Conservation (phyloP, 2,797 vertebrate genomes). For the Halcyon smyrnensis region DNA sequence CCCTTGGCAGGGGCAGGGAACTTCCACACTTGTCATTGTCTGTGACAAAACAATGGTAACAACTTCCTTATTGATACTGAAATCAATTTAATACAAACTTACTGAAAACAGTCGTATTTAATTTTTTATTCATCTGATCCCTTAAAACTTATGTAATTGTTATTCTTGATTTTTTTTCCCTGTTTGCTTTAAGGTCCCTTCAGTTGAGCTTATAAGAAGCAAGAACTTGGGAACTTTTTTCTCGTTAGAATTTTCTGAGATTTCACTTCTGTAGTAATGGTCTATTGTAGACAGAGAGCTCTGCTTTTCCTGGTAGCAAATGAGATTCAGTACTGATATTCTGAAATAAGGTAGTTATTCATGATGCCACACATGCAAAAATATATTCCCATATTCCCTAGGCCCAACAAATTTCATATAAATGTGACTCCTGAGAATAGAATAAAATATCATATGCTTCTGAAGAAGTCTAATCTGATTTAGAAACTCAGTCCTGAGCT, state of each 20-base stretch:
- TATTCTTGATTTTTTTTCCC: neutral
- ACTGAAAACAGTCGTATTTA: neutral
- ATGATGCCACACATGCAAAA: neutral
- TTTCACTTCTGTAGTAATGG: neutral
- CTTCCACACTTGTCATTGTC: neutral
- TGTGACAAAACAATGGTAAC: neutral
- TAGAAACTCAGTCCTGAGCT: neutral
- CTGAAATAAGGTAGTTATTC: neutral
- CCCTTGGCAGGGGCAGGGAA: neutral
- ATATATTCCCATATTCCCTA: neutral
- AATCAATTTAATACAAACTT: neutral
- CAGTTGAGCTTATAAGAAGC: neutral
- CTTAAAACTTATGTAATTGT: neutral
- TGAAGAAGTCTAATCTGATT: neutral
- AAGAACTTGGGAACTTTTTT: neutral
- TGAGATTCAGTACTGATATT: neutral
- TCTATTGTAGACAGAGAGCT: neutral
- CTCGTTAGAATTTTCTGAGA: neutral
- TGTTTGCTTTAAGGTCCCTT: neutral
- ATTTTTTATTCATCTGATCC: neutral
- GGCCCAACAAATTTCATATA: neutral
- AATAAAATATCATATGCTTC: neutral
- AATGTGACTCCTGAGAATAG: neutral
- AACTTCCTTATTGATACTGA: neutral
- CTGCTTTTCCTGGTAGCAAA: neutral